Evolutionary conservation across 1,140 invertebrate species (phyloP).

Genomic region (Diabrotica undecimpunctata): DNA sequence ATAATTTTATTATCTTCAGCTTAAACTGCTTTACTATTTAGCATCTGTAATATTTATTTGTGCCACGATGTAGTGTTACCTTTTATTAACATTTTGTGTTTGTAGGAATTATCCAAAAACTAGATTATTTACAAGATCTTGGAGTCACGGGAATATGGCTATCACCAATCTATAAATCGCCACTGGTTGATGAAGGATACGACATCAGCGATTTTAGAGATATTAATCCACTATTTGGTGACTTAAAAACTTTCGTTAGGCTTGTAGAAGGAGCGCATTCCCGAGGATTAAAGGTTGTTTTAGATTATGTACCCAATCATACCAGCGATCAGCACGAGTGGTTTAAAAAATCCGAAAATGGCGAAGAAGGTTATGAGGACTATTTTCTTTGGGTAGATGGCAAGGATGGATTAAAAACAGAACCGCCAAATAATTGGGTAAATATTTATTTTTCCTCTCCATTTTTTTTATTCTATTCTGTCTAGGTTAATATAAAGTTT

Average conservation of each 20-base stretch:
- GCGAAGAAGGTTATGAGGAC: constrained; percentile 60
- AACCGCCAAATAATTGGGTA: constrained; percentile 30
- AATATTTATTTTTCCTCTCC: constrained; percentile 1
- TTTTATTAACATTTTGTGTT: too few species aligned
- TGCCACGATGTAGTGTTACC: too few species aligned
- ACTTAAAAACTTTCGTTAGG: constrained; percentile 65
- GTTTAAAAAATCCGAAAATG: constrained; percentile 66
- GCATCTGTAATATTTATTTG: too few species aligned
- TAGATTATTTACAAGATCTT: constrained; percentile 61
- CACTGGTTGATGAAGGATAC: constrained; percentile 66
- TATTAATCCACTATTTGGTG: constrained; percentile 70
- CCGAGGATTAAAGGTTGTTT: constrained; percentile 67
- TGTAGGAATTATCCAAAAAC: constrained; percentile 57
- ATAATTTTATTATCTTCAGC: too few species aligned
- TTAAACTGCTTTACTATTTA: too few species aligned
- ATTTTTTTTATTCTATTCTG: too few species aligned
- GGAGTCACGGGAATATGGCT: constrained; percentile 64
- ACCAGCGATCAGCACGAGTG: constrained; percentile 74
- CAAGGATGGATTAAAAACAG: constrained; percentile 42
- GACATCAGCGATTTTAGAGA: constrained; percentile 71
- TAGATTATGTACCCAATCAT: constrained; percentile 87
- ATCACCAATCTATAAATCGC: constrained; percentile 59
- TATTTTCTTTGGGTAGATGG: constrained; percentile 77
- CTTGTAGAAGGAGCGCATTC: constrained; percentile 59
- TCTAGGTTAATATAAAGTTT: constrained; percentile 62